phyloP scores from a whole-genome alignment of 2,113 vertebrate species.

The Pithys albifrons region DNA sequence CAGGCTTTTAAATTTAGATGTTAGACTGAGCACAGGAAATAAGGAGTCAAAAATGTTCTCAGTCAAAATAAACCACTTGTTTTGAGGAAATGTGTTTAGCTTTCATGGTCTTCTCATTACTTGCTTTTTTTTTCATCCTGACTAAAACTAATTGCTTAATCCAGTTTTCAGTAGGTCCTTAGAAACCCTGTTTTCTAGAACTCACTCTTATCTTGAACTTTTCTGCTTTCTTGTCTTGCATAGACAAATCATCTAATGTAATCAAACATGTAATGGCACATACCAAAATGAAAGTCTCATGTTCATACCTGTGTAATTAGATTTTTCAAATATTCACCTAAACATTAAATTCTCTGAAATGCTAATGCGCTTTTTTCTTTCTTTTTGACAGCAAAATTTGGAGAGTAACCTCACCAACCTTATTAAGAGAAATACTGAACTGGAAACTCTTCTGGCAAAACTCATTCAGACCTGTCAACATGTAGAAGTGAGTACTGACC shows the following conservation, averaged over 20 bases:
- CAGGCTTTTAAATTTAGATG: neutral
- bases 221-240: neutral
- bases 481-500: slow-evolving; percentile 88
- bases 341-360: neutral
- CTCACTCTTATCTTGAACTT: neutral
- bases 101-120: neutral
- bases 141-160: neutral
- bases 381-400: slow-evolving; percentile 88
- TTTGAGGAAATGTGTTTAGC: neutral
- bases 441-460: slow-evolving; percentile 96
- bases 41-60: neutral
- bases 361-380: slow-evolving; percentile 26
- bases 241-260: neutral
- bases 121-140: accelerated
- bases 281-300: neutral
- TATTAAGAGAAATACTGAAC: slow-evolving; percentile 98
- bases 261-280: neutral
- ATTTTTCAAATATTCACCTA: neutral
- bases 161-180: neutral
- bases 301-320: neutral
- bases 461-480: slow-evolving; percentile 98
- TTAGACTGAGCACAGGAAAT: neutral
- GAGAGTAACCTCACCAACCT: slow-evolving; percentile 94
- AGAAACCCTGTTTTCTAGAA: neutral
- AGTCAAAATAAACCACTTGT: neutral